phyloP scores from a whole-genome alignment of 92 coral and sea anemone genomes.

The Porites rus region DNA sequence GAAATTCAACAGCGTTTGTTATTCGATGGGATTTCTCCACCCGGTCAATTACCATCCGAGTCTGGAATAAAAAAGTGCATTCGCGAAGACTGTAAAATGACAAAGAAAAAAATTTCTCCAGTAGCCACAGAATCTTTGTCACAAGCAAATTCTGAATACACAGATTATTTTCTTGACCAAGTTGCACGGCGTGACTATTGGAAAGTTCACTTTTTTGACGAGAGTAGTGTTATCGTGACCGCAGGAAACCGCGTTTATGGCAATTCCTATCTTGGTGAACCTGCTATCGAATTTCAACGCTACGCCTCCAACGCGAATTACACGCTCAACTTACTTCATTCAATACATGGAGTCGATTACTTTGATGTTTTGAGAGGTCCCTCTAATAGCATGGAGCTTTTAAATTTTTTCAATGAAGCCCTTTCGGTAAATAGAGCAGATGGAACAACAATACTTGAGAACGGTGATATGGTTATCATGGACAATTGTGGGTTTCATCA shows the following conservation, averaged over 20 bases:
- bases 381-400: no score
- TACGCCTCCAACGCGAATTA: slow-evolving; percentile 71
- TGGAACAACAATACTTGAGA: slow-evolving; percentile 40
- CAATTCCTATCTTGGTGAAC: slow-evolving; percentile 60
- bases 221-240: slow-evolving; percentile 43
- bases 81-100: slow-evolving; percentile 52
- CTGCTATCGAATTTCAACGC: slow-evolving; percentile 65
- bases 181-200: neutral
- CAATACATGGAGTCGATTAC: slow-evolving; percentile 57
- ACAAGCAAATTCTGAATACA: slow-evolving; percentile 21
- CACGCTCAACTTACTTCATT: slow-evolving; percentile 63
- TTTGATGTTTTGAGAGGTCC: neutral
- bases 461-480: slow-evolving; percentile 59
- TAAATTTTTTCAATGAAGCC: no score
- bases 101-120: slow-evolving; percentile 49
- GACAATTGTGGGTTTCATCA: slow-evolving; percentile 74
- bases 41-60: slow-evolving; percentile 42
- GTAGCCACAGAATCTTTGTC: slow-evolving; percentile 29
- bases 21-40: slow-evolving; percentile 49
- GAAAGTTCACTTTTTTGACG: slow-evolving; percentile 58
- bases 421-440: neutral
- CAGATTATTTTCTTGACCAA: slow-evolving; percentile 28
- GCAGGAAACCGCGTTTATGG: slow-evolving; percentile 39
- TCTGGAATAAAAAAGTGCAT: slow-evolving; percentile 57
- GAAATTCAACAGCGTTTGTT: slow-evolving; percentile 51